These are phyloP conservation scores for Syrmaticus mikado DNA, from an alignment of 2,113 vertebrate genomes.

Conservation along the genomic window DNA sequence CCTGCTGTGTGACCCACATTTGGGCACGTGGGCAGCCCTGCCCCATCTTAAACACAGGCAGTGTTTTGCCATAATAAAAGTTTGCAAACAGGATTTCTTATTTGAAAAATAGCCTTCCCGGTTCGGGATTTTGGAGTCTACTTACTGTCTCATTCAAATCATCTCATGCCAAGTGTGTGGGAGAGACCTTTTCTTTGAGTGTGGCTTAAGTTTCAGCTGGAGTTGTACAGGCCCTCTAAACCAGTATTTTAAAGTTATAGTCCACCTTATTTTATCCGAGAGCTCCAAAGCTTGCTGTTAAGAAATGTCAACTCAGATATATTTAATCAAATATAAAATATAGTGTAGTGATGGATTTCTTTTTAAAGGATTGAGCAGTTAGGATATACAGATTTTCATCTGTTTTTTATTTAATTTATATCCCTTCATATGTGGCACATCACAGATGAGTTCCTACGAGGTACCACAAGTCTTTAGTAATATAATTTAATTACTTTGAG, in stretches of 20 bases:
- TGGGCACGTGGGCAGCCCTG: not conserved
- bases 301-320: not conserved
- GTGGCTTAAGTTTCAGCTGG: not conserved
- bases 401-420: not conserved
- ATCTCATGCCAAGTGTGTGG: not conserved
- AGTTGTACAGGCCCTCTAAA: not conserved
- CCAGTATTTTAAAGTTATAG: not conserved
- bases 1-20: not conserved
- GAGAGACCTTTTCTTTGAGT: not conserved
- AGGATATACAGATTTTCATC: not conserved
- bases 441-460: not conserved
- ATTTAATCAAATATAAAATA: not conserved
- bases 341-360: not conserved
- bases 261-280: not conserved
- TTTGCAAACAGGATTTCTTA: not conserved
- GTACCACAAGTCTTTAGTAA: not conserved
- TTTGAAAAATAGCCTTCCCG: not conserved
- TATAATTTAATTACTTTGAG: not conserved
- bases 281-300: not conserved
- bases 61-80: not conserved
- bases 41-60: not conserved
- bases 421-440: not conserved
- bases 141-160: not conserved
- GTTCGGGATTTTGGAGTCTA: not conserved
- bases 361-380: not conserved